Evolutionary conservation across 2,888 invertebrate species (phyloP).

Genomic region (Diadromus collaris): DNA sequence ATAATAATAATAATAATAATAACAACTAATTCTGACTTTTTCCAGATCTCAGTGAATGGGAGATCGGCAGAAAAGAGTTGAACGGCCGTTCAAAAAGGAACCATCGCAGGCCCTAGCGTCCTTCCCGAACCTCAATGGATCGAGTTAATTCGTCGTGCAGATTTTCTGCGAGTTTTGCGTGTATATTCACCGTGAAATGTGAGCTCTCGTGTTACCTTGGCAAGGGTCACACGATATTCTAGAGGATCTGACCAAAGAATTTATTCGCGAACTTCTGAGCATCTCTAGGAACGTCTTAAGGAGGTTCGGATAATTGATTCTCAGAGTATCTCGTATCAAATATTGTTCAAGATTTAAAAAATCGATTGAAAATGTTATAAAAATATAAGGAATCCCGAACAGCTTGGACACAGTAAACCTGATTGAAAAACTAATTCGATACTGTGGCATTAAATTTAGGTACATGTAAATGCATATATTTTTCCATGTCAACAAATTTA

Average conservation of each 20-base stretch:
- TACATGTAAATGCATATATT: not conserved
- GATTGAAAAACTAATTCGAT: not conserved
- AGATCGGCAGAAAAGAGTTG: conserved; percentile 3
- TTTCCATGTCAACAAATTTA: not conserved
- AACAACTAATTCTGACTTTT: conserved; percentile 7
- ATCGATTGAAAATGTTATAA: conserved; percentile 53
- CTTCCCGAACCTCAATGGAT: conserved; percentile 28
- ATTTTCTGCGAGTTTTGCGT: not conserved
- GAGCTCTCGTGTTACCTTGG: conserved; percentile 24
- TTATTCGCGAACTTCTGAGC: conserved; percentile 7
- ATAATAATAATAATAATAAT: not conserved
- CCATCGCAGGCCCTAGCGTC: conserved; percentile 30
- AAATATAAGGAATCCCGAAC: conserved; percentile 27
- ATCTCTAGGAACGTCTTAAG: not conserved
- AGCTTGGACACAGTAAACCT: conserved; percentile 58
- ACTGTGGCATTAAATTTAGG: not conserved
- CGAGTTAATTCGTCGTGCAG: not conserved
- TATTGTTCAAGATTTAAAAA: not conserved
- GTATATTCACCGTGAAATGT: conserved; percentile 27
- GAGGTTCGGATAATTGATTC: not conserved
- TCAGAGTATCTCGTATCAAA: not conserved
- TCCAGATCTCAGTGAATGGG: conserved; percentile 41
- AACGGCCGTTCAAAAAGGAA: conserved; percentile 10
- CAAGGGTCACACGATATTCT: conserved; percentile 30
- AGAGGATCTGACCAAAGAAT: conserved; percentile 25